Evolutionary conservation across 2,797 vertebrate species (phyloP), one percentile per base, ranked within the genome.

Genomic region (Miichthys miiuy): DNA sequence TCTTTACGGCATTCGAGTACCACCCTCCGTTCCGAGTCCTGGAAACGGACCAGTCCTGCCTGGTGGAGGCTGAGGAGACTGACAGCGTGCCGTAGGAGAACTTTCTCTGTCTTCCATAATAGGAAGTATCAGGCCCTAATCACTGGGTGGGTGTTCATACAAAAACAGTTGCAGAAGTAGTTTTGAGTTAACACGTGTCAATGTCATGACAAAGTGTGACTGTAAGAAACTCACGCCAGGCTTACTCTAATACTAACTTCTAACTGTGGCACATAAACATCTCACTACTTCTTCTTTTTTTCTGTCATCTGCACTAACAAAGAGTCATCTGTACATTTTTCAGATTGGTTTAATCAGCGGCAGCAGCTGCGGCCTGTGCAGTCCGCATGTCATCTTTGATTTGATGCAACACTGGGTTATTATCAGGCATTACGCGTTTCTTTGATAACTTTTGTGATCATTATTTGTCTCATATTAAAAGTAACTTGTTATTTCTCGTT

Each of bases 11-110:
- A 0, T 96, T 95, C 3, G 92, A 95, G 90, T 96, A 96, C 83
- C 94, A 95, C 87, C 89, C 94, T 6, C 92, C 94, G 1, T 91
- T 96, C 72, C 91, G 93, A 83, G 88, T 95, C 18, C 92, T 95
- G 56, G 92, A 93, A 30, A 77, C 84, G 0, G 97, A 97, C 44
- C 93, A 93, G 88, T 92, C 94, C 25, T 91, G 94, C 79, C 93
- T 98, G 88, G 94, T 97, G 87, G 95, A 96, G 68, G 93, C 93
- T 0, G 96, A 97, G 86, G 97, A 97, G 86, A 94, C 93, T 0
- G 94, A 96, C 38, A 92, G 92, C 51, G 54, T 74, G 34, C 84
- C 95, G 0, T 96, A 94, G 86, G 57, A 83, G 51, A 51, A 68
- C 52, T 13, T 42, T 38, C 17, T 54, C 18, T 27, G 17, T 34